Conservation (phyloP, 2,888 invertebrate genomes). For the Invenusta paracnida region DNA sequence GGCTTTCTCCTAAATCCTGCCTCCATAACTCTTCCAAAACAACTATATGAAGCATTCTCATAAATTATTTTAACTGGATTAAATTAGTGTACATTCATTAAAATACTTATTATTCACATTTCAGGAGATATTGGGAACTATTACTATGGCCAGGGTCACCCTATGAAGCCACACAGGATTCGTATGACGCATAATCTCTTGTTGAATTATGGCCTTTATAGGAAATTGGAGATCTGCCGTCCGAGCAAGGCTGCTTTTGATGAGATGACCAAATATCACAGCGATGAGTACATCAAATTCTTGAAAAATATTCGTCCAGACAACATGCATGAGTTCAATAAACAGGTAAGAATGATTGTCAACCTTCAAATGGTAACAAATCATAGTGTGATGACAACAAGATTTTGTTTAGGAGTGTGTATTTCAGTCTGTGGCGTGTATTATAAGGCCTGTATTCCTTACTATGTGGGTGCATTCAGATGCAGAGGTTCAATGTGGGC, state of each 20-base stretch:
- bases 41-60: too few relatives aligned
- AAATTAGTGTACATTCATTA: too few relatives aligned
- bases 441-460: too few relatives aligned
- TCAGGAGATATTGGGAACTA: slow-evolving; percentile 97
- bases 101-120: too few relatives aligned
- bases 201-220: slow-evolving; percentile 93
- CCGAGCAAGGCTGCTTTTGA: slow-evolving; percentile 98
- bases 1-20: too few relatives aligned
- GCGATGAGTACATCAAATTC: slow-evolving; percentile 96
- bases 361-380: too few relatives aligned
- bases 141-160: slow-evolving; percentile 99
- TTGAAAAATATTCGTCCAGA: slow-evolving; percentile 92
- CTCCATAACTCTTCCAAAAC: too few relatives aligned
- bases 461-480: not conserved
- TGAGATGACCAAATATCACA: slow-evolving; percentile 99
- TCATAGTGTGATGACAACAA: too few relatives aligned
- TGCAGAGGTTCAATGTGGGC: slow-evolving; percentile 96
- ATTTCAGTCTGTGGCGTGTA: too few relatives aligned
- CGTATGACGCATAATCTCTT: slow-evolving; percentile 98
- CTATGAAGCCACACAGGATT: slow-evolving; percentile 99
- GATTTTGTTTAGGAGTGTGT: too few relatives aligned
- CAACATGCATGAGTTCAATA: slow-evolving; percentile 97
- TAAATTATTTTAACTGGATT: too few relatives aligned
- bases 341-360: slow-evolving; percentile 68
- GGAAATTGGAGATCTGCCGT: slow-evolving; percentile 95